Percentiles rank a stretch among this genome's conserved stretches.
Conservation (phyloP, 2,113 vertebrate species). For the Ahaetulla prasina region DNA sequence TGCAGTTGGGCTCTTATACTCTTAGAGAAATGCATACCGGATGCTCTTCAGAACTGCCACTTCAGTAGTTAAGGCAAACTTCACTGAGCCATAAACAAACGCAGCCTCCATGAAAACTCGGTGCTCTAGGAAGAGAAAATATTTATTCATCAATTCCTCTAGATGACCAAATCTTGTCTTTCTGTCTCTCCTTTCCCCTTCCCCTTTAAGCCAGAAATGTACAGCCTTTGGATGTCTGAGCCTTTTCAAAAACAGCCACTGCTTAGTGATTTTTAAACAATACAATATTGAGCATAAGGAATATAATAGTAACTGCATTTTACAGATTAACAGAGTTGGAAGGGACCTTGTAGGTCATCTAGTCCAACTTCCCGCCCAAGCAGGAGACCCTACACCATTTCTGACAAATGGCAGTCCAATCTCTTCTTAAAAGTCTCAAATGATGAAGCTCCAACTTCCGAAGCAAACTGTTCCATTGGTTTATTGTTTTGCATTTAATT, state of each 20-base stretch:
- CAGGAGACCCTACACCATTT: too few species aligned
- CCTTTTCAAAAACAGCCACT: not conserved
- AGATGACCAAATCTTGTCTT: not conserved
- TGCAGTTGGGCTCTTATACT: not conserved
- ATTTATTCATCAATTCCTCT: not conserved
- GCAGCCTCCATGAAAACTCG: slow-evolving; percentile 91
- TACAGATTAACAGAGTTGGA: too few species aligned
- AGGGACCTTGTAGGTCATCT: too few species aligned
- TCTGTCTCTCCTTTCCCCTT: not conserved
- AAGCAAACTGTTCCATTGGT: too few species aligned
- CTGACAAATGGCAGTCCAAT: too few species aligned
- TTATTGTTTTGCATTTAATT: not conserved
- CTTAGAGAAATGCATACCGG: slow-evolving; percentile 68
- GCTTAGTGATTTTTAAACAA: not conserved
- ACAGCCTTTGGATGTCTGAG: not conserved
- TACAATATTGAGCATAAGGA: not conserved
- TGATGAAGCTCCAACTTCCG: too few species aligned
- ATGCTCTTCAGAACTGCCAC: slow-evolving; percentile 74
- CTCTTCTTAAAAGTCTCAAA: too few species aligned
- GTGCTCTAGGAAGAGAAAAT: slow-evolving; percentile 75
- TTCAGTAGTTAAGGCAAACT: slow-evolving; percentile 91
- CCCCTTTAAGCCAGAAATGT: not conserved
- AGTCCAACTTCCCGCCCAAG: too few species aligned
- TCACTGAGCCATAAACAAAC: slow-evolving; percentile 85
- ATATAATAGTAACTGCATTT: not conserved